Base-by-base conservation (phyloP, 2,888 invertebrate genomes). In the Anarsia innoxiella region DNA sequence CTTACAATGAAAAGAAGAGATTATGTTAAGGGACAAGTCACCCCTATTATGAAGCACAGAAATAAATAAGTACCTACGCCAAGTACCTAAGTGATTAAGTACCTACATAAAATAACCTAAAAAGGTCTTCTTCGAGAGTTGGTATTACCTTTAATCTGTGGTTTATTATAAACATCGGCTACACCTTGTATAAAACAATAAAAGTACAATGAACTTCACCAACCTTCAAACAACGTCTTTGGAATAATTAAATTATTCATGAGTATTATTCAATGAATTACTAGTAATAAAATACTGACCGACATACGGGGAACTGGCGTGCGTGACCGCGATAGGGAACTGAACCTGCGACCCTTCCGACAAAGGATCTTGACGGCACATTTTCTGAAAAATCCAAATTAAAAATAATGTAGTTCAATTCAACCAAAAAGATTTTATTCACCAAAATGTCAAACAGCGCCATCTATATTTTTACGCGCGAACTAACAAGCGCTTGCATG, bases 231-330 rank as follows among this genome's bases (percentile, higher is more conserved):
- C 19, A 6, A 19, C 6, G 19, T 19, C n/a, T n/a, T 19, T 3
- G 19, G 6, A 19, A 19, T 19, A 6, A 19, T 5, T 19, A 3
- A 19, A 9, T 12, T 12, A 6, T 28, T 28, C 13, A 12, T 28
- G n/a, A 6, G 9, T 9, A 25, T 4, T 25, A n/a, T 25, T 6
- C 25, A n/a, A 67, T n/a, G n/a, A n/a, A n/a, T n/a, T n/a, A n/a
- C n/a, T n/a, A n/a, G n/a, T n/a, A n/a, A n/a, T n/a, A n/a, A n/a
- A n/a, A 66, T 75, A 79, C 83, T 82, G 66, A 83, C 83, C 82
- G 68, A 63, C 68, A 73, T 79, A 82, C 75, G 77, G 59, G 61
- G 82, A 79, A 74, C 66, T 66, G 60, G 73, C 60, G 59, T 60
- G 15, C 45, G 3, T 56, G 43, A 26, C 57, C 63, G 66, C n/a